These are phyloP conservation scores for Eueides isabella DNA, from an alignment of 1,140 invertebrate species.

Conservation along the genomic window DNA sequence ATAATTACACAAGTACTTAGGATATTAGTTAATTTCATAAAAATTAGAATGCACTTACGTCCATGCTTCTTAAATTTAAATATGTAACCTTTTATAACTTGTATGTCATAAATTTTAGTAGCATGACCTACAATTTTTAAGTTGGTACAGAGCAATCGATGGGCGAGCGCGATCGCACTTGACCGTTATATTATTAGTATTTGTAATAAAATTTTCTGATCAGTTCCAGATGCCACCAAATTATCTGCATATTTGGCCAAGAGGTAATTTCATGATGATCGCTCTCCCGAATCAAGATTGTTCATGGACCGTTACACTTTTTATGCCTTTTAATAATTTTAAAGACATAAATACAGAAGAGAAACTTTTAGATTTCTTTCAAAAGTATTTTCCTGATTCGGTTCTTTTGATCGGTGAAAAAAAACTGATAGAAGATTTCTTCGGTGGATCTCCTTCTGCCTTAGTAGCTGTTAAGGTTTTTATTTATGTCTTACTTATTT, in stretches of 20 bases:
- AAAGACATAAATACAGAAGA: conserved; percentile 85
- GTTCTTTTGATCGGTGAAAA: conserved; percentile 91
- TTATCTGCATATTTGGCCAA: conserved; percentile 98
- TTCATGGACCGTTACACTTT: conserved; percentile 97
- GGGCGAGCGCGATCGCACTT: too few species aligned
- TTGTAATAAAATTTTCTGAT: conserved; percentile 19
- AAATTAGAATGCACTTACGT: too few species aligned
- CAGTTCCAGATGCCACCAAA: conserved; percentile 94
- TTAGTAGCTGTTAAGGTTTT: conserved; percentile 93
- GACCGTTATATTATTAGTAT: too few species aligned
- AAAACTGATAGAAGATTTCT: conserved; percentile 89
- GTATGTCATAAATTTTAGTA: too few species aligned
- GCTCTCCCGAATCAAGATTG: conserved; percentile 96
- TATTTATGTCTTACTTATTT: background rate
- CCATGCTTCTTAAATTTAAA: too few species aligned
- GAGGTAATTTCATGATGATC: conserved; percentile 98
- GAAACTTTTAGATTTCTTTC: conserved; percentile 91
- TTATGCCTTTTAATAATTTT: conserved; percentile 95
- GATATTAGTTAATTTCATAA: too few species aligned
- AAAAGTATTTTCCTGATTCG: conserved; percentile 92
- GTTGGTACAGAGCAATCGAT: too few species aligned
- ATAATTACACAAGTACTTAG: too few species aligned
- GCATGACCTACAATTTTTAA: too few species aligned
- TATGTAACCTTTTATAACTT: too few species aligned
- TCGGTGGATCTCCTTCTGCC: conserved; percentile 86